These are phyloP conservation scores for Pseudoatta argentina DNA, from an alignment of 1,140 invertebrate species.

Conservation along the genomic window DNA sequence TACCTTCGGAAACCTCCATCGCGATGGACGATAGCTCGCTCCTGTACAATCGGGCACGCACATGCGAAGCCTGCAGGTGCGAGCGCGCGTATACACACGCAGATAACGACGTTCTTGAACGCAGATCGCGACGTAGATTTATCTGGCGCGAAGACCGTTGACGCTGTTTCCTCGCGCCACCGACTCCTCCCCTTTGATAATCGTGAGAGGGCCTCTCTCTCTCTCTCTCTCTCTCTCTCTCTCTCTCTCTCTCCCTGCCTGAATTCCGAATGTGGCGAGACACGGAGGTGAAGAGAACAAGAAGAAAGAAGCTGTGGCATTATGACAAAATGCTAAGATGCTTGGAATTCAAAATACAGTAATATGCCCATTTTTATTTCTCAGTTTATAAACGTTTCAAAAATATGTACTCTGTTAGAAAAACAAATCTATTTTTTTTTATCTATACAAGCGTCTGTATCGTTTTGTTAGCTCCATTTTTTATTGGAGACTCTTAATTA, in stretches of 20 bases:
- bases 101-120: slow-evolving; percentile 67
- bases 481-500: background rate
- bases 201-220: slow-evolving; percentile 16
- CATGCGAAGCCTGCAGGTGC: slow-evolving; percentile 38
- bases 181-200: slow-evolving; percentile 63
- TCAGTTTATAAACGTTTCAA: background rate
- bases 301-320: background rate
- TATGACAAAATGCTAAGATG: background rate
- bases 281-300: slow-evolving; percentile 32
- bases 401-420: background rate
- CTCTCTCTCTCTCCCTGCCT: background rate
- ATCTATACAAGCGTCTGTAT: background rate
- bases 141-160: slow-evolving; percentile 68
- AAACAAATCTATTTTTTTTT: background rate
- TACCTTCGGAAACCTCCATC: slow-evolving; percentile 43
- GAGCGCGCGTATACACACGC: slow-evolving; percentile 23
- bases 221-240: background rate
- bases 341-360: slow-evolving; percentile 59
- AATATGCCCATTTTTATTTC: background rate
- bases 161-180: slow-evolving; percentile 67
- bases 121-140: slow-evolving; percentile 75
- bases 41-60: slow-evolving; percentile 36
- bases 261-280: slow-evolving; percentile 69
- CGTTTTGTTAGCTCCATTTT: background rate
- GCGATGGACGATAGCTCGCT: slow-evolving; percentile 59